Conservation (phyloP, 2,113 vertebrate genomes). For the Illadopsis cleaveri region DNA sequence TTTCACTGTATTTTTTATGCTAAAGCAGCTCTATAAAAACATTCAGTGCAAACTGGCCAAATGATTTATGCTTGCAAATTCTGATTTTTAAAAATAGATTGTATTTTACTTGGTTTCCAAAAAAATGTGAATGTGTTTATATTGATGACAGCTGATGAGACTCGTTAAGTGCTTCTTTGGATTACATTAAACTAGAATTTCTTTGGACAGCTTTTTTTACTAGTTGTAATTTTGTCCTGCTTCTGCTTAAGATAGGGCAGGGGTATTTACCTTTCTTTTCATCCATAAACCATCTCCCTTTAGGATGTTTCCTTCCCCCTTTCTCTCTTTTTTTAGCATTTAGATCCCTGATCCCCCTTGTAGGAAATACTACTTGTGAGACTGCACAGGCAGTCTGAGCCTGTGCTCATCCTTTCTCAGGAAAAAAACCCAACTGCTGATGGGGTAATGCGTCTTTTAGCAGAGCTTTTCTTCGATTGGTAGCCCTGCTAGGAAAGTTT, state of each 20-base stretch:
- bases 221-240: background rate
- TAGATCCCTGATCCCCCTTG: background rate
- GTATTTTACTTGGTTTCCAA: background rate
- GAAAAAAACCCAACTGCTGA: background rate
- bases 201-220: background rate
- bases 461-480: background rate
- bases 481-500: background rate
- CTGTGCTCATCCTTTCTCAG: background rate
- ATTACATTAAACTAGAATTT: background rate
- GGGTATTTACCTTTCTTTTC: background rate
- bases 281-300: background rate
- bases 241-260: background rate
- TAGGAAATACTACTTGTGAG: background rate
- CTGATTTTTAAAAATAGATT: background rate
- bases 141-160: background rate
- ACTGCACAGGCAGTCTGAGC: background rate
- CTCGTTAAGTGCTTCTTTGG: background rate
- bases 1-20: background rate
- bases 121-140: background rate
- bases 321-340: background rate
- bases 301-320: background rate
- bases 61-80: background rate
- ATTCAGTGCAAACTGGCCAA: background rate
- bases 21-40: background rate
- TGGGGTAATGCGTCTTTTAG: background rate